Conservation (phyloP, 2,888 invertebrate genomes). For the Barypeithes pellucidus region DNA sequence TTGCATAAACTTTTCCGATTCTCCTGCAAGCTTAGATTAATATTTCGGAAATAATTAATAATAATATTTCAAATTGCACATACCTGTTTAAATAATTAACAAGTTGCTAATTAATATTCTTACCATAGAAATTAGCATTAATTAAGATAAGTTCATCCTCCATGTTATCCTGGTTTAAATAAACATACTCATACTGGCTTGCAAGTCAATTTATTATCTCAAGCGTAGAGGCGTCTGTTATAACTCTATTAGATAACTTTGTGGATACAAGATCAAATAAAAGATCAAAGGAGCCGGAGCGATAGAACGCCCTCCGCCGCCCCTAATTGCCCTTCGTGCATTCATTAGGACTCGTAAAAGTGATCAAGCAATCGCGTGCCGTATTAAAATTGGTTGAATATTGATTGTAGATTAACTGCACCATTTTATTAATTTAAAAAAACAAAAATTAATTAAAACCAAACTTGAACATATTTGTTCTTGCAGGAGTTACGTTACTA, state of each 20-base stretch:
- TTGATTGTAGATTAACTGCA: slow-evolving; percentile 28
- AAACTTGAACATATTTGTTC: too few relatives aligned
- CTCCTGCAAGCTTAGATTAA: too few relatives aligned
- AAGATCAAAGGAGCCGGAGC: slow-evolving; percentile 55
- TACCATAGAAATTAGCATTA: background rate
- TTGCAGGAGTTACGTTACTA: too few relatives aligned
- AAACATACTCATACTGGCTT: background rate
- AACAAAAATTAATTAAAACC: too few relatives aligned
- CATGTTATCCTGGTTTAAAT: background rate
- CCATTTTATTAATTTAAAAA: slow-evolving; percentile 7
- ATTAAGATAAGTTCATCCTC: background rate
- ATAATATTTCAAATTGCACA: too few relatives aligned
- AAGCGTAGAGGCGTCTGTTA: slow-evolving; percentile 22
- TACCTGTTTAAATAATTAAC: background rate
- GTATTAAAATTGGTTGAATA: slow-evolving; percentile 39
- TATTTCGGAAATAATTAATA: too few relatives aligned
- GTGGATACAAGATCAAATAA: slow-evolving; percentile 38
- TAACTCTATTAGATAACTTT: slow-evolving; percentile 38
- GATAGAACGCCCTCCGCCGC: slow-evolving; percentile 54
- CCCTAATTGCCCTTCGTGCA: slow-evolving; percentile 55
- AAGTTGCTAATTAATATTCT: background rate
- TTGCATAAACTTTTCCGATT: too few relatives aligned
- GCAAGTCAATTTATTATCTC: slow-evolving; percentile 14
- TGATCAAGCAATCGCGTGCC: slow-evolving; percentile 55
- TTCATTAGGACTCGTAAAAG: slow-evolving; percentile 58